Evolutionary conservation across 2,888 invertebrate genomes (phyloP).

Genomic region (Apomyelois bistriatella): DNA sequence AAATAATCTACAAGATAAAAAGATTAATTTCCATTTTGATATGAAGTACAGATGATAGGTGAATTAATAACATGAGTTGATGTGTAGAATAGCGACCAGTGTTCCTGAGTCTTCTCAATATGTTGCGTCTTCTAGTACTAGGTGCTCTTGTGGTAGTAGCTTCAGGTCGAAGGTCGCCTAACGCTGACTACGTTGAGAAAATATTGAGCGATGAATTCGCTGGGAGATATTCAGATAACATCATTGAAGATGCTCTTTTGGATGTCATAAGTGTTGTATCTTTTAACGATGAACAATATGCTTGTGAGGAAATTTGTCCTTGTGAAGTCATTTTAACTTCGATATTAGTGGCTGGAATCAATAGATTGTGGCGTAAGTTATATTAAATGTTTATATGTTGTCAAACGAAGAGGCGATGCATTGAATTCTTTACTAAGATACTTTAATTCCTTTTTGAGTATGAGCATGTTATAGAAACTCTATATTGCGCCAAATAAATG

Average conservation of each 20-base stretch:
- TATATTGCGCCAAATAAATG: too few relatives aligned
- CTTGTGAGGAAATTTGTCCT: too few relatives aligned
- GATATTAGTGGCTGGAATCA: too few relatives aligned
- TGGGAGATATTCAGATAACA: constrained; percentile 25
- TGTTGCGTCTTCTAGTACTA: constrained; percentile 31
- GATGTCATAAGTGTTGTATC: constrained; percentile 37
- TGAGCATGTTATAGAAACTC: too few relatives aligned
- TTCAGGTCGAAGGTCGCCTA: constrained; percentile 25
- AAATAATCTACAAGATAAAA: background rate
- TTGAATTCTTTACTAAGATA: too few relatives aligned
- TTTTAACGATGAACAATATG: too few relatives aligned
- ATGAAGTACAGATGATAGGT: background rate
- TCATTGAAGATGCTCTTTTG: constrained; percentile 31
- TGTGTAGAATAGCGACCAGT: background rate
- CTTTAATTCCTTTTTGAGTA: too few relatives aligned
- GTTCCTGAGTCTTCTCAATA: constrained; percentile 10
- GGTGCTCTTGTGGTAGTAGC: constrained; percentile 15
- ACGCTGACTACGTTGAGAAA: constrained; percentile 29
- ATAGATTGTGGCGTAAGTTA: too few relatives aligned
- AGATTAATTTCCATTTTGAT: background rate
- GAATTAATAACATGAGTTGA: background rate
- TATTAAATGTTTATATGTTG: too few relatives aligned
- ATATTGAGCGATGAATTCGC: constrained; percentile 17
- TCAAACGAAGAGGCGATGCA: too few relatives aligned
- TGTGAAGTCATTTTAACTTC: too few relatives aligned